Base-by-base conservation (phyloP, 2,888 invertebrate genomes). In the Norana najaformis region DNA sequence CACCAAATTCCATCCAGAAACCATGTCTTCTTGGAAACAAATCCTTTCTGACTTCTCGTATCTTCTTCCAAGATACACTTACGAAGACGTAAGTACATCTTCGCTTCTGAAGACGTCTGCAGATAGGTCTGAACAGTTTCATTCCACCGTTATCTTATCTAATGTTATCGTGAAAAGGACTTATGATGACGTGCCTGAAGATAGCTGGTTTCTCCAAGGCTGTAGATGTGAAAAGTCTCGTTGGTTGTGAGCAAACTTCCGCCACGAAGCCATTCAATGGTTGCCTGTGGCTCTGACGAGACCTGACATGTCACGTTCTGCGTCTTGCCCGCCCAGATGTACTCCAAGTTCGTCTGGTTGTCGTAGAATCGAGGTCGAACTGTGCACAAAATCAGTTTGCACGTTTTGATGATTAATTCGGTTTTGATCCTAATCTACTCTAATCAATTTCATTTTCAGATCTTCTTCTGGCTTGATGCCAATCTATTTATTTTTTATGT, bases 271-370 rank as follows among this genome's bases (percentile, higher is more conserved):
- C 92, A 92, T 23, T 89, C 83, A 36, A 92, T 90, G 30, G 39
- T 37, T 11, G 92, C 91, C 82, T 88, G 90, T 20, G 92, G 92
- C 36, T 90, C 90, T 16, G 90, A 91, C 4, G 88, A 69, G 1
- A 90, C 91, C 13, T 88, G 41, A 89, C 92, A 92, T 5, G 92
- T 89, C 69, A 92, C 90, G 91, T 92, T 92, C 18, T 91, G 89
- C 35, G 85, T 89, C 88, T 91, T 92, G 23, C 91, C 91, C 8
- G 91, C 91, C 92, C 92, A 92, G 23, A 89, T 90, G 91, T 91
- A 91, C 39, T 89, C 83, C 20, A 83, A 20, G 30, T 16, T 41
- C n/a, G 36, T 34, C 37, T 90, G 89, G 39, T 90, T 82, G 14
- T n/a, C 36, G 20, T 36, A 38, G 85, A 90, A 53, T n/a, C 69